A percentile compares a stretch with the other conserved stretches of the same genome.
Evolutionary conservation across 2,113 vertebrate species (phyloP).

Genomic region (Onychorhynchus coronatus): DNA sequence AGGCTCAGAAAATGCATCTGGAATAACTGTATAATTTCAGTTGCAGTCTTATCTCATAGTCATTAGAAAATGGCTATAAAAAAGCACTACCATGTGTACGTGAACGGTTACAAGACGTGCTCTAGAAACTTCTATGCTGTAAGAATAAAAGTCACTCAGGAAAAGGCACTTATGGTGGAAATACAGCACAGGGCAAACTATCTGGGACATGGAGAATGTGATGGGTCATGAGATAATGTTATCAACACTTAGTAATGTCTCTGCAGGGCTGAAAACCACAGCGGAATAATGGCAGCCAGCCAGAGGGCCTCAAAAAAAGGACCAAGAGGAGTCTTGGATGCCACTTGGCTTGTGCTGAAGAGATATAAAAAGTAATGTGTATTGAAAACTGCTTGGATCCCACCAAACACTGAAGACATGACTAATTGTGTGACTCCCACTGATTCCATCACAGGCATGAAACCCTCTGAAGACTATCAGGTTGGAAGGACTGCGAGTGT

Average conservation of each 20-base stretch:
- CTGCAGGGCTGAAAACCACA: not conserved
- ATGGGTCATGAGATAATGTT: not conserved
- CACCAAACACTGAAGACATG: not conserved
- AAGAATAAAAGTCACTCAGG: not conserved
- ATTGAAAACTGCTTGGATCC: not conserved
- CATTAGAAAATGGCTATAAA: not conserved
- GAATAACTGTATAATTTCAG: not conserved
- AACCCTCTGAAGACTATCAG: not conserved
- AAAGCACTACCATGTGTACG: not conserved
- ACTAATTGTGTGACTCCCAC: not conserved
- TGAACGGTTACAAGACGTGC: not conserved
- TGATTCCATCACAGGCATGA: not conserved
- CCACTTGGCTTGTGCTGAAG: not conserved
- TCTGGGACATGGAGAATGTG: not conserved
- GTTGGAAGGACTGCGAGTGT: not conserved
- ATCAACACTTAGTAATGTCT: not conserved
- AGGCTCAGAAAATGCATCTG: not conserved
- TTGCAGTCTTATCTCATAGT: not conserved
- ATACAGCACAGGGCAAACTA: not conserved
- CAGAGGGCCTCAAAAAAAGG: not conserved
- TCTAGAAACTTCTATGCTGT: not conserved
- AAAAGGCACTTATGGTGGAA: not conserved
- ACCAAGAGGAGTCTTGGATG: not conserved
- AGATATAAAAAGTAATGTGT: not conserved
- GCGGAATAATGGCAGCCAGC: not conserved